Percentiles rank a stretch among this genome's conserved stretches.
phyloP scores from a whole-genome alignment of 2,888 invertebrate genomes.

The Melanotus villosus region DNA sequence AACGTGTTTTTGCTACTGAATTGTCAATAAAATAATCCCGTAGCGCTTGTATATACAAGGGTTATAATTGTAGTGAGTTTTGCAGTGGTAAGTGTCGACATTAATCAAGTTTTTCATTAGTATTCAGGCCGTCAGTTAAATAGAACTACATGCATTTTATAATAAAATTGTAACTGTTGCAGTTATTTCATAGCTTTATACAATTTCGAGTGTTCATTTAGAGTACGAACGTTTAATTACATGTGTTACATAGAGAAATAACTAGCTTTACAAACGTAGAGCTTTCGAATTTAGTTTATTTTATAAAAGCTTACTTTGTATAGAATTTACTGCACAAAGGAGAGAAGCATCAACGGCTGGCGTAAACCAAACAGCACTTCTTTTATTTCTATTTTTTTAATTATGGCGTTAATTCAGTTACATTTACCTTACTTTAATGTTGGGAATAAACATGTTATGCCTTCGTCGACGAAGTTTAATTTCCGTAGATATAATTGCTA shows the following conservation, averaged over 20 bases:
- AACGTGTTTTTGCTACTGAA: slow-evolving; percentile 39
- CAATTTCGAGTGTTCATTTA: slow-evolving; percentile 31
- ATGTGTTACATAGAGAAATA: slow-evolving; percentile 20
- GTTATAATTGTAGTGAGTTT: slow-evolving; percentile 39
- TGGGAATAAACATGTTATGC: slow-evolving; percentile 37
- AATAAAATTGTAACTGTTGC: slow-evolving; percentile 19
- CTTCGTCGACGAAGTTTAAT: slow-evolving; percentile 39
- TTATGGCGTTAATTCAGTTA: slow-evolving; percentile 38
- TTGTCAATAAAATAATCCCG: slow-evolving; percentile 43
- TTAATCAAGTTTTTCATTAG: slow-evolving; percentile 49
- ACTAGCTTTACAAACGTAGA: slow-evolving; percentile 10
- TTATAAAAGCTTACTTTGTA: slow-evolving; percentile 12
- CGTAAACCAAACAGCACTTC: neutral
- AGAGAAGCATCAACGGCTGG: neutral
- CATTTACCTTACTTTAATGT: slow-evolving; percentile 30
- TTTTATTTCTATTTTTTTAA: slow-evolving; percentile 33
- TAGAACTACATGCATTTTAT: slow-evolving; percentile 37
- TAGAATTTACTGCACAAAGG: neutral
- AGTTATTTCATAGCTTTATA: slow-evolving; percentile 36
- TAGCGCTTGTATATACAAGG: slow-evolving; percentile 36
- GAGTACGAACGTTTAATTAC: slow-evolving; percentile 22
- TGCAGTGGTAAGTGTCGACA: slow-evolving; percentile 39
- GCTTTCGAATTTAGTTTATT: slow-evolving; percentile 13
- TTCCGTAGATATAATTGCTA: slow-evolving; percentile 43
- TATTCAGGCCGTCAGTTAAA: slow-evolving; percentile 39